phyloP scores from a whole-genome alignment of 2,888 invertebrate species.

The Sinodicranocentrus sp. region DNA sequence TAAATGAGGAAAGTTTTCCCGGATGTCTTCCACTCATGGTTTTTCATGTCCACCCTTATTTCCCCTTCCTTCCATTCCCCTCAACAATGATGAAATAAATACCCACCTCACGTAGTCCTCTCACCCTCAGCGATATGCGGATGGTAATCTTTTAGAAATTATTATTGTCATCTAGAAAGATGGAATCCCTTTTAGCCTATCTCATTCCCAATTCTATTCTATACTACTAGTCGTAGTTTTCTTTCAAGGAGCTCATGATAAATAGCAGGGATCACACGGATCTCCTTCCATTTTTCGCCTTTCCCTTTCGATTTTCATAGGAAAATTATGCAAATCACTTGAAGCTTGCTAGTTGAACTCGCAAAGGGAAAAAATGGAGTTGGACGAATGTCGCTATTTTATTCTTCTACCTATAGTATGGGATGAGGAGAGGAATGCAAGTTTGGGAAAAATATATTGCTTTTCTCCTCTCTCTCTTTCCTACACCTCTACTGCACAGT shows the following conservation, averaged over 20 bases:
- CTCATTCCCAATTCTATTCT: neutral
- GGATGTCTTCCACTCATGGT: slow-evolving; percentile 4
- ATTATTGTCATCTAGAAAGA: slow-evolving; percentile 49
- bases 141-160: slow-evolving; percentile 56
- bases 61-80: slow-evolving; percentile 23
- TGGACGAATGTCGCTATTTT: neutral
- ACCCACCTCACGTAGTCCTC: slow-evolving; percentile 64
- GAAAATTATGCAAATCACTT: slow-evolving; percentile 61
- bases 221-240: too few species aligned
- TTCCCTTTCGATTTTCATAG: slow-evolving; percentile 46
- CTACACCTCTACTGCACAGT: slow-evolving; percentile 28
- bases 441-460: neutral
- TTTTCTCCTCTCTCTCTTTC: neutral
- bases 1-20: slow-evolving; percentile 47
- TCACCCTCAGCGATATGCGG: slow-evolving; percentile 38
- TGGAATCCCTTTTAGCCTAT: slow-evolving; percentile 10
- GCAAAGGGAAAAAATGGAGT: neutral
- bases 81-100: slow-evolving; percentile 46
- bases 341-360: neutral
- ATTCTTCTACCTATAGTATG: neutral
- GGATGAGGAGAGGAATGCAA: neutral
- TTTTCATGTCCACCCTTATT: slow-evolving; percentile 14
- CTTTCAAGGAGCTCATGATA: too few species aligned
- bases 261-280: slow-evolving; percentile 54
- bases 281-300: slow-evolving; percentile 34